A percentile compares a stretch with the other conserved stretches of the same genome.
Conservation (phyloP, 2,888 invertebrate species). For the Spodoptera picta region DNA sequence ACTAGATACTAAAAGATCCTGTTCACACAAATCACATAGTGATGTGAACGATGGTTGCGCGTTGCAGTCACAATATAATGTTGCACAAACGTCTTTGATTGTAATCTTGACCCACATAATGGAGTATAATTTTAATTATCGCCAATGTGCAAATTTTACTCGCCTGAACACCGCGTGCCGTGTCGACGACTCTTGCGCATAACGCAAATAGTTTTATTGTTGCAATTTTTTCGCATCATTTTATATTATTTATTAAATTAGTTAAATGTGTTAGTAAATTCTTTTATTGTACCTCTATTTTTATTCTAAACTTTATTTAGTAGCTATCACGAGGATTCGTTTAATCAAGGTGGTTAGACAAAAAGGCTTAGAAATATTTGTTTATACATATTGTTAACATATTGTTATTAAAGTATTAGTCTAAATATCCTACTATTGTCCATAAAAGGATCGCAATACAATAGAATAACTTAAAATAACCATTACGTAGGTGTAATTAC, state of each 20-base stretch:
- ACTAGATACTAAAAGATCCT: too few relatives aligned
- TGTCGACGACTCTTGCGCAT: constrained; percentile 33
- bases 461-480: too few relatives aligned
- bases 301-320: too few relatives aligned
- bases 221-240: constrained; percentile 28
- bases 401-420: too few relatives aligned
- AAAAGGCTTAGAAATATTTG: too few relatives aligned
- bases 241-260: constrained; percentile 19
- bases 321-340: too few relatives aligned
- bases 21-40: constrained; percentile 3
- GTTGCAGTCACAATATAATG: constrained; percentile 21
- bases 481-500: too few relatives aligned
- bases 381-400: too few relatives aligned
- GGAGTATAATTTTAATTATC: constrained; percentile 64
- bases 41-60: constrained; percentile 46
- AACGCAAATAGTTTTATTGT: constrained; percentile 42
- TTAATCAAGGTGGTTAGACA: too few relatives aligned
- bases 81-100: constrained; percentile 61
- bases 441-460: too few relatives aligned
- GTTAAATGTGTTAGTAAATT: constrained; percentile 12
- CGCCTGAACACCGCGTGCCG: constrained; percentile 29
- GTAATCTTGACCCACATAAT: constrained; percentile 73
- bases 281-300: neutral
- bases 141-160: constrained; percentile 52
- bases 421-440: too few relatives aligned